Evolutionary conservation across 2,113 vertebrate genomes (phyloP), one percentile per base, ranked within the genome.

Genomic region (Colius striatus): DNA sequence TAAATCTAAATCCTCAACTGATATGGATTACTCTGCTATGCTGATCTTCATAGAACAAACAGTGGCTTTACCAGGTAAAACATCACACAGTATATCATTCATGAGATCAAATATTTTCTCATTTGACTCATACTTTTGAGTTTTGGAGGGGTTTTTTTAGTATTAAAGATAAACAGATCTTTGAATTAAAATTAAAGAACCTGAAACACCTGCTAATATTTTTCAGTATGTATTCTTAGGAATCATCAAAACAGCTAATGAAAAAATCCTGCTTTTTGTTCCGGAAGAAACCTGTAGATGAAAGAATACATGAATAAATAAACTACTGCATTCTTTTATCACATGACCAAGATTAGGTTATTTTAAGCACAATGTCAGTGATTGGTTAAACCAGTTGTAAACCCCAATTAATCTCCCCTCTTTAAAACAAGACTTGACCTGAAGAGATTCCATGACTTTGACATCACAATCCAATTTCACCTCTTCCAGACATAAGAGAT

Each of bases 401-500:
- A 95, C 32, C 88, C 72, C 43, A 43, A 86, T 67, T 97, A 97
- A 97, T 97, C 94, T 88, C 55, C 16, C 1, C 47, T 91, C 81
- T 94, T 96, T 96, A 90, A 94, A 95, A 96, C 79, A 86, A 91
- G 85, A 81, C 85, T 45, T 97, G 92, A 96, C 94, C 96, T 96
- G 94, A 92, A 90, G 88, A 85, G 88, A 96, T 92, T 90, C 92
- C 19, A 1, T 88, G 76, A 90, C 90, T 94, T 92, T 96, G 92
- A 97, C 95, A 94, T 97, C 96, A 96, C 92, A 97, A 97, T 96
- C 95, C 95, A 94, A 93, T 95, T 92, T 95, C 76, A 94, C 19
- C 16, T 48, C 30, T 84, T 67, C 48, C 38, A 95, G 95, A 81
- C 68, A 71, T 22, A 67, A 54, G 68, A 60, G 65, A 81, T 75